These are phyloP conservation scores for Sparidentex hasta DNA, from an alignment of 2,797 vertebrate genomes.

Conservation along the genomic window DNA sequence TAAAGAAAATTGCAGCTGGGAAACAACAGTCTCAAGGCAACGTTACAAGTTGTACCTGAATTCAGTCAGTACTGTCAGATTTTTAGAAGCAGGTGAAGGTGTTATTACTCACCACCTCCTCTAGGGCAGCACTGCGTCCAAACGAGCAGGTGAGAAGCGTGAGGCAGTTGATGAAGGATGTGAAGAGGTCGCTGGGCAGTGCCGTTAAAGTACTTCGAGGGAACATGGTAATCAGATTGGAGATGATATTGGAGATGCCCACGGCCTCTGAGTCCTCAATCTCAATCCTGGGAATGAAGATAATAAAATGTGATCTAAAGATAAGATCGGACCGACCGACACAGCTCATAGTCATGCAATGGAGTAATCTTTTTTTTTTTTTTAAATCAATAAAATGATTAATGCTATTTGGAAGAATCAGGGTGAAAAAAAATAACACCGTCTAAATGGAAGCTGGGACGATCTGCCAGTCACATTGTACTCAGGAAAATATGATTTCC, in stretches of 20 bases:
- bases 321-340: not conserved
- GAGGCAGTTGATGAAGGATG: constrained; percentile 98
- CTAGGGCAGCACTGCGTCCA: constrained; percentile 96
- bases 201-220: constrained; percentile 94
- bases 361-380: no score
- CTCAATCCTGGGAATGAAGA: constrained; percentile 90
- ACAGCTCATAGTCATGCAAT: not conserved
- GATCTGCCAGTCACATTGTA: not conserved
- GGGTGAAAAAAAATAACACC: not conserved
- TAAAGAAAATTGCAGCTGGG: not conserved
- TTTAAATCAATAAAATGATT: not conserved
- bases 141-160: constrained; percentile 98
- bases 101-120: constrained; percentile 92
- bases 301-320: constrained; percentile 8
- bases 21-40: not conserved
- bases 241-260: constrained; percentile 97
- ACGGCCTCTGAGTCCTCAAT: constrained; percentile 99
- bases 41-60: not conserved
- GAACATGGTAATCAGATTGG: constrained; percentile 98
- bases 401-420: not conserved
- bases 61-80: not conserved
- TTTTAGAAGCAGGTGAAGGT: not conserved
- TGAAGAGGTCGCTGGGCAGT: constrained; percentile 96
- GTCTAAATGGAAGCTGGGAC: not conserved
- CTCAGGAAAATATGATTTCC: constrained; percentile 17